Evolutionary conservation across 1,140 invertebrate genomes (phyloP).

Genomic region (Eriosoma lanigerum): DNA sequence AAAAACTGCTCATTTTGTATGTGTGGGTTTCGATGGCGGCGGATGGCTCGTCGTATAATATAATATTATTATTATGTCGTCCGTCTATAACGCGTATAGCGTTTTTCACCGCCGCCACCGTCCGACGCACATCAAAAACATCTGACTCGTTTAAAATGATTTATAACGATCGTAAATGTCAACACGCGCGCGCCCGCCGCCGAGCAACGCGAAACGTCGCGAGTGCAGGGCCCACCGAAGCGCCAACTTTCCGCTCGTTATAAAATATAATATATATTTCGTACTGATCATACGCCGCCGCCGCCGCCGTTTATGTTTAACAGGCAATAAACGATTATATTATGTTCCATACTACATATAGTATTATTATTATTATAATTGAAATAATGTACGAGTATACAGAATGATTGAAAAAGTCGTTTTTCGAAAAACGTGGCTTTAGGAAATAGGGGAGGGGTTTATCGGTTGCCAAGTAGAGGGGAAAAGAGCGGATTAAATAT

Average conservation of each 20-base stretch:
- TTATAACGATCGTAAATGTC: constrained; percentile 41
- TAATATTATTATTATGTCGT: neutral
- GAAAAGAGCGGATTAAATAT: too few relatives aligned
- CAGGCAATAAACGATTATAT: neutral
- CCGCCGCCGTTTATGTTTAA: neutral
- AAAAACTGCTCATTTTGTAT: too few relatives aligned
- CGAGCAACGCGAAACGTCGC: neutral
- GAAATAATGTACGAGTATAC: neutral
- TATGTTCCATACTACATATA: too few relatives aligned
- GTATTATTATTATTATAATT: neutral
- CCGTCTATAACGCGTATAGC: neutral
- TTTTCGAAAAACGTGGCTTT: too few relatives aligned
- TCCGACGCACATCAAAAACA: constrained; percentile 24
- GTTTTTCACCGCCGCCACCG: constrained; percentile 20
- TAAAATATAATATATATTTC: constrained; percentile 12
- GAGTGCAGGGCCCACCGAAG: neutral
- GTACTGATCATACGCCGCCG: neutral
- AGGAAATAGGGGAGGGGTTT: too few relatives aligned
- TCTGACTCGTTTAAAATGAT: constrained; percentile 41
- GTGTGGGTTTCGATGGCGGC: neutral
- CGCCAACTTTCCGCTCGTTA: constrained; percentile 8
- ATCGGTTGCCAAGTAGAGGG: too few relatives aligned
- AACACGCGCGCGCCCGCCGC: neutral
- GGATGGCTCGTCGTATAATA: neutral
- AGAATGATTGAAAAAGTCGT: too few relatives aligned